These are phyloP conservation scores for Nemurella pictetii DNA, from an alignment of 2,888 invertebrate genomes.

Conservation along the genomic window DNA sequence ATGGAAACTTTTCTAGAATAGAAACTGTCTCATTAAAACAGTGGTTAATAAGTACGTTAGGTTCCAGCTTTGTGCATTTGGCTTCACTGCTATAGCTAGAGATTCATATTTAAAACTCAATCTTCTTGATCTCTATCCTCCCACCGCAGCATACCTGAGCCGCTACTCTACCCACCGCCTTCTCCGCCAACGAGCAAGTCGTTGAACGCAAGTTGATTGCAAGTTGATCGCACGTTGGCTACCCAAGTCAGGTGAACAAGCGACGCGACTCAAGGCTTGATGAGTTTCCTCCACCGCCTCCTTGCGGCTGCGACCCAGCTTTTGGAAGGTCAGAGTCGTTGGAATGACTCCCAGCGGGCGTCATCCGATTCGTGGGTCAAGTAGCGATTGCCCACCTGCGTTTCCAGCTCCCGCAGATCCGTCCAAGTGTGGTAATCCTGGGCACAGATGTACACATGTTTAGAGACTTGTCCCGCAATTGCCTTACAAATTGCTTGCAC, in stretches of 20 bases:
- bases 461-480: background rate
- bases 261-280: conserved; percentile 29
- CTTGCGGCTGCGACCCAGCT: conserved; percentile 38
- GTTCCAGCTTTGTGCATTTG: background rate
- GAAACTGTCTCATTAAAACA: no score
- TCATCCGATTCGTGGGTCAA: conserved; percentile 93
- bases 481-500: background rate
- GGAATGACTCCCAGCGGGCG: conserved; percentile 77
- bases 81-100: background rate
- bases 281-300: conserved; percentile 34
- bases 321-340: conserved; percentile 41
- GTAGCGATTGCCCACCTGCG: conserved; percentile 75
- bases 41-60: background rate
- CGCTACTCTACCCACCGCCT: background rate
- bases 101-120: background rate
- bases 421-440: conserved; percentile 92
- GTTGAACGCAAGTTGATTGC: no score
- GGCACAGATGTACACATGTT: conserved; percentile 38
- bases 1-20: no score
- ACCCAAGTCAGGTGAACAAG: background rate
- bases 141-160: background rate
- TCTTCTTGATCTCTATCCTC: background rate
- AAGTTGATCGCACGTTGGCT: no score
- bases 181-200: background rate
- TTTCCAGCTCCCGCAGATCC: conserved; percentile 88